Conservation (phyloP, 2,797 vertebrate species). For the Sandelia bainsii region DNA sequence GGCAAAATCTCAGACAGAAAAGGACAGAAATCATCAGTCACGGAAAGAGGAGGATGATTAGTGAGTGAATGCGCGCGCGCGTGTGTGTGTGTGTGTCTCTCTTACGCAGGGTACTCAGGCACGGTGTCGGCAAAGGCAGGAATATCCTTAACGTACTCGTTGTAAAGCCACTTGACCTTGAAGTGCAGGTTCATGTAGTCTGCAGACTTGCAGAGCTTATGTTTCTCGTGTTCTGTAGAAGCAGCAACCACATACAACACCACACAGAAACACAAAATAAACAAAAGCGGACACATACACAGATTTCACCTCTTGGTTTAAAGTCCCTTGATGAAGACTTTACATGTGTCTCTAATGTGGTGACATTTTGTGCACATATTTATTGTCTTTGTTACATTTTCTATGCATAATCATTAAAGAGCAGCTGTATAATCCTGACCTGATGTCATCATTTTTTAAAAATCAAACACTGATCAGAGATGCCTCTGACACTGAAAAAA, state of each 20-base stretch:
- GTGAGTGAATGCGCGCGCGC: slow-evolving; percentile 8
- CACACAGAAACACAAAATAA: neutral
- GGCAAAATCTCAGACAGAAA: too few species aligned
- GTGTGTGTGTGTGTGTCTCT: slow-evolving; percentile 16
- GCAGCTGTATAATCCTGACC: neutral
- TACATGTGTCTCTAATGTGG: too few species aligned
- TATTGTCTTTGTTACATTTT: too few species aligned
- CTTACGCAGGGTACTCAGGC: slow-evolving; percentile 95
- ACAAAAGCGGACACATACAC: neutral
- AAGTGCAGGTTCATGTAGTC: slow-evolving; percentile 99
- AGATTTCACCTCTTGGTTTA: neutral
- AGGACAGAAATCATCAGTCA: neutral
- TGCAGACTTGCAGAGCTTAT: slow-evolving; percentile 91
- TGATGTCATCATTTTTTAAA: neutral
- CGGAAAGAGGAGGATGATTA: neutral
- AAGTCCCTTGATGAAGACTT: neutral
- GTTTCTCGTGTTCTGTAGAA: slow-evolving; percentile 92
- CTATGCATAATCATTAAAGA: neutral
- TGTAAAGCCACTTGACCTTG: slow-evolving; percentile 98
- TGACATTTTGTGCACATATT: too few species aligned
- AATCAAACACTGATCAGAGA: neutral
- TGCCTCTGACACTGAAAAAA: neutral
- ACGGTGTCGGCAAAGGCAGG: slow-evolving; percentile 86
- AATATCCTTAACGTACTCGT: slow-evolving; percentile 92
- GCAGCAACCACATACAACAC: neutral